Percentiles rank a stretch among this genome's conserved stretches.
These are phyloP conservation scores for Drosophila greeni DNA, from an alignment of 2,888 invertebrate genomes.

Conservation along the genomic window DNA sequence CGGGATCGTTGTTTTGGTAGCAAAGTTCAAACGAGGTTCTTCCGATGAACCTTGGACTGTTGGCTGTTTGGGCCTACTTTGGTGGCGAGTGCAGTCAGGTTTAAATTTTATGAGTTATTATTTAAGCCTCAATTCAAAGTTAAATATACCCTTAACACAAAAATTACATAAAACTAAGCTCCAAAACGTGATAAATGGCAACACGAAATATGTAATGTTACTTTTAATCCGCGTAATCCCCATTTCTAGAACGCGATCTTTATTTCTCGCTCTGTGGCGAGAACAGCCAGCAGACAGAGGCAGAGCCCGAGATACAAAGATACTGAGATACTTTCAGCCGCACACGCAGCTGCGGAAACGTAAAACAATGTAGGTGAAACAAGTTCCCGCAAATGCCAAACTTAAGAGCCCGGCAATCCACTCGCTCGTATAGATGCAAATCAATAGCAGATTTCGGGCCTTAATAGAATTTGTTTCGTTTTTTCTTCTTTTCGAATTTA, in stretches of 20 bases:
- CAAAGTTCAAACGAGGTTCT: slow-evolving; percentile 57
- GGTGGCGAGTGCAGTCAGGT: slow-evolving; percentile 27
- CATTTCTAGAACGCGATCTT: slow-evolving; percentile 1
- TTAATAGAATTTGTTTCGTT: slow-evolving; percentile 52
- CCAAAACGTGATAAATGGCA: slow-evolving; percentile 1
- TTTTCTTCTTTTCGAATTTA: slow-evolving; percentile 17
- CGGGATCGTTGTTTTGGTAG: slow-evolving; percentile 16
- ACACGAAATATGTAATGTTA: not conserved
- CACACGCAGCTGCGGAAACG: slow-evolving; percentile 70
- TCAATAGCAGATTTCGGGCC: slow-evolving; percentile 61
- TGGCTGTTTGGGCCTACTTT: slow-evolving; percentile 26
- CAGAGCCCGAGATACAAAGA: slow-evolving; percentile 32
- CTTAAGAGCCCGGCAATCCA: slow-evolving; percentile 55
- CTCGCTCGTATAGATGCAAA: slow-evolving; percentile 61
- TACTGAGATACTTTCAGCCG: slow-evolving; percentile 51
- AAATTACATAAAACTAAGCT: not conserved
- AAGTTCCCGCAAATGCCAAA: slow-evolving; percentile 60
- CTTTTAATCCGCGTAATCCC: slow-evolving; percentile 11
- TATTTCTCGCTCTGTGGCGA: slow-evolving; percentile 13
- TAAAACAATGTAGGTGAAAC: slow-evolving; percentile 68
- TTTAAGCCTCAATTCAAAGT: not conserved
- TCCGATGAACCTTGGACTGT: slow-evolving; percentile 57
- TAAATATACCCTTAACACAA: not conserved
- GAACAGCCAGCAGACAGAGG: slow-evolving; percentile 15
- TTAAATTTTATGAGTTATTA: not conserved